phyloP scores from a whole-genome alignment of 2,113 vertebrate genomes.

The Tichodroma muraria region DNA sequence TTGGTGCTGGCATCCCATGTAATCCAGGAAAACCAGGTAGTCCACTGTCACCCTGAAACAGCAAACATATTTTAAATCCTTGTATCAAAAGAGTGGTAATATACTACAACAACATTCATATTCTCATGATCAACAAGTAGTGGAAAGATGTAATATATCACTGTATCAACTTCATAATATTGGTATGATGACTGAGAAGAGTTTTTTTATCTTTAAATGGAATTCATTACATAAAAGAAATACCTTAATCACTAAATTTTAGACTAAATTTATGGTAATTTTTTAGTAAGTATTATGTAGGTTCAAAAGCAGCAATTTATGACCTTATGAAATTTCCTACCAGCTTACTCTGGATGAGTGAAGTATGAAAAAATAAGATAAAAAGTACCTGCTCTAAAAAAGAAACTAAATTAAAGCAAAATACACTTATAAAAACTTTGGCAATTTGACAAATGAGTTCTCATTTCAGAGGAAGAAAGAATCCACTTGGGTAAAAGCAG shows the following conservation, averaged over 20 bases:
- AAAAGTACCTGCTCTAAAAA: background rate
- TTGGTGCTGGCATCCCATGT: conserved; percentile 82
- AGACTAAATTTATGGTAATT: background rate
- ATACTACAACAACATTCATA: background rate
- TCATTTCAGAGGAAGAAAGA: background rate
- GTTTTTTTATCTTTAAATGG: background rate
- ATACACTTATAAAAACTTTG: background rate
- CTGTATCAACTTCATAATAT: background rate
- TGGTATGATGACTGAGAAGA: background rate
- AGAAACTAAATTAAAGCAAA: background rate
- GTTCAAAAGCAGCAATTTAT: background rate
- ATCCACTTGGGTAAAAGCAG: background rate
- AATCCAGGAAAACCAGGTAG: conserved; percentile 84
- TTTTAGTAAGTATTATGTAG: background rate
- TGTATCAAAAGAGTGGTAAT: background rate
- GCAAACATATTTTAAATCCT: background rate
- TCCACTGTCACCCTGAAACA: conserved; percentile 83
- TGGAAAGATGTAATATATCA: background rate
- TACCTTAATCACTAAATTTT: background rate
- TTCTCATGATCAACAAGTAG: background rate
- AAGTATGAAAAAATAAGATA: background rate
- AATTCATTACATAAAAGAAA: background rate
- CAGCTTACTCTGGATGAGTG: background rate
- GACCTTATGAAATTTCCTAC: background rate
- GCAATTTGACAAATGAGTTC: background rate